These are phyloP conservation scores for Microplitis deprimator DNA, from an alignment of 2,888 invertebrate species.

Conservation along the genomic window DNA sequence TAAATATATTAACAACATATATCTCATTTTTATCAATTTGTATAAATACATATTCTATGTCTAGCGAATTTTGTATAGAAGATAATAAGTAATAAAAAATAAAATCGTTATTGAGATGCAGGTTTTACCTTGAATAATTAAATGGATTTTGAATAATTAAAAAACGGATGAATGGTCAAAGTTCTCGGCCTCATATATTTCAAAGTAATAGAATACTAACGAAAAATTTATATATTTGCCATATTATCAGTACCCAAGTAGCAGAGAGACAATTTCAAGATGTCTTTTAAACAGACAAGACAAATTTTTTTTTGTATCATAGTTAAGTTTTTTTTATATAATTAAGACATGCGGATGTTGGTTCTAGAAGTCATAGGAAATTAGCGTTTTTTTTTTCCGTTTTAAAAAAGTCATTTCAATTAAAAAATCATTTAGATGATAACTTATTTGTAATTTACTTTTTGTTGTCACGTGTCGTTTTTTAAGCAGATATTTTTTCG, in stretches of 20 bases:
- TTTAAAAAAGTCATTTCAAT: too few species aligned
- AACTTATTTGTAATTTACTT: too few species aligned
- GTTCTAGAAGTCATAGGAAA: too few species aligned
- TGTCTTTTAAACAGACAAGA: too few species aligned
- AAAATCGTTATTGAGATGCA: neutral
- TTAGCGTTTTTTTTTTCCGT: too few species aligned
- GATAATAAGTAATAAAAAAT: neutral
- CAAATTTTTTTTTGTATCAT: too few species aligned
- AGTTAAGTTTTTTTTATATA: too few species aligned
- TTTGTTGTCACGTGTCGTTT: too few species aligned
- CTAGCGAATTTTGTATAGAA: neutral
- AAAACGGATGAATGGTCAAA: conserved; percentile 35
- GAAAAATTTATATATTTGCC: neutral
- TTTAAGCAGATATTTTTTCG: too few species aligned
- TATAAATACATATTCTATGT: neutral
- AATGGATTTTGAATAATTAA: neutral
- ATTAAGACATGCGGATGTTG: too few species aligned
- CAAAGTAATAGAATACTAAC: neutral
- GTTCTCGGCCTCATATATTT: conserved; percentile 23
- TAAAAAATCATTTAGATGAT: too few species aligned
- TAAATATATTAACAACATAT: neutral
- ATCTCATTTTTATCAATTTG: neutral
- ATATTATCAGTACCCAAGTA: neutral
- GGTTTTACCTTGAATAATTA: conserved; percentile 23
- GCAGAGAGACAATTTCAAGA: too few species aligned